Evolutionary conservation across 1,140 invertebrate genomes (phyloP), one percentile per base, ranked within the genome.

Genomic region (Prorops nasuta): DNA sequence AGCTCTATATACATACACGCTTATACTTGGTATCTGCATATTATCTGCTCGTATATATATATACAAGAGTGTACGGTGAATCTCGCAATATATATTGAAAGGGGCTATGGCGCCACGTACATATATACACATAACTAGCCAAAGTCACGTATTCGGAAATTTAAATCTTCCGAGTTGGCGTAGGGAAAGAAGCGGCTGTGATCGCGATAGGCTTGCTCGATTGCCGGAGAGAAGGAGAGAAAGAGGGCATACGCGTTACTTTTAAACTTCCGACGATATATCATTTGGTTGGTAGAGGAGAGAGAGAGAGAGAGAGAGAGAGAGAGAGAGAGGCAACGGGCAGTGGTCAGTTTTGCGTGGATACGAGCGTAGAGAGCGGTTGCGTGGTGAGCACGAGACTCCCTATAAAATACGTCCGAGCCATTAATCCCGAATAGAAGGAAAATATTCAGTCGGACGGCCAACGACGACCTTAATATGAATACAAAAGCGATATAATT

Each of bases 401-500:
- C 70, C 67, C 72, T 74, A 77, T 77, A 76, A 76, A 77, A 74
- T 75, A 74, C 66, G 67, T 77, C 64, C 74, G 54, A 76, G 67
- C 74, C 74, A 77, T 77, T 77, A 77, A 77, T 77, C 67, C 72
- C 71, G 70, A 77, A 77, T 76, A 67, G 70, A 70, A 76, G 63
- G 62, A 75, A 77, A 77, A 76, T 74, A 77, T 77, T 76, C 72
- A 47, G 47, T 45, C 32, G 21, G 34, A 60, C 58, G 50, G 58
- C 59, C 67, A 75, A 71, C 64, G 71, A 73, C 68, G 59, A 44
- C 66, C 67, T 75, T 74, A 76, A 74, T 76, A 74, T 73, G 74
- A 76, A 77, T 77, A 74, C 66, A 72, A 75, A 76, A 74, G 69
- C 65, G 56, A 68, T 62, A 62, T 60, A 57, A 62, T 70, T 73